Evolutionary conservation across 2,888 invertebrate species (phyloP).

Genomic region (Argyresthia albistria): DNA sequence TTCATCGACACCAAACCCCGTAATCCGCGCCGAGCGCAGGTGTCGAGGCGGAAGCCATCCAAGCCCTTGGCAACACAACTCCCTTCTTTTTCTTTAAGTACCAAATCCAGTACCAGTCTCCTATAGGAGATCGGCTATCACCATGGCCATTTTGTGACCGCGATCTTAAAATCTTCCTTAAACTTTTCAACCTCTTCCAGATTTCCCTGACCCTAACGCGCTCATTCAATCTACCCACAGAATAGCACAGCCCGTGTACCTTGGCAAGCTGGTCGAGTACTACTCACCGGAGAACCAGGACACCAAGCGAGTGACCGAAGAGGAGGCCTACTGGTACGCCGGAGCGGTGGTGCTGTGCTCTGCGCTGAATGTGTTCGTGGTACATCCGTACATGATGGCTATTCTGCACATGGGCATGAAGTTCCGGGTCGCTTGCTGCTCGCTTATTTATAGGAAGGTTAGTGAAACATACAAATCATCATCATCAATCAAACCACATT

Average conservation of each 20-base stretch:
- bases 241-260: slow-evolving; percentile 75
- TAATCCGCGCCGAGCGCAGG: no score
- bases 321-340: slow-evolving; percentile 83
- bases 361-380: slow-evolving; percentile 81
- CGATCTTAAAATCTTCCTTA: no score
- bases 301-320: slow-evolving; percentile 27
- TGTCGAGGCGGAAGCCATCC: no score
- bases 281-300: slow-evolving; percentile 52
- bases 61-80: no score
- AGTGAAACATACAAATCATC: slow-evolving; percentile 10
- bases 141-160: no score
- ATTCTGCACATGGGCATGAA: slow-evolving; percentile 88
- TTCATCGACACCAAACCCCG: no score
- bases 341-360: slow-evolving; percentile 81
- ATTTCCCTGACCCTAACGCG: background rate
- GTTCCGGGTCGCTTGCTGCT: slow-evolving; percentile 85
- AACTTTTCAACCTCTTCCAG: no score
- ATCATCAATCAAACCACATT: no score
- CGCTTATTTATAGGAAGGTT: slow-evolving; percentile 86
- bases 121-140: no score
- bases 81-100: no score
- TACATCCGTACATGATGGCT: slow-evolving; percentile 92
- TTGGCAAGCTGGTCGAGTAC: slow-evolving; percentile 75
- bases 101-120: no score
- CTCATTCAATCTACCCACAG: slow-evolving; percentile 37